Evolutionary conservation across 2,113 vertebrate species (phyloP).

Genomic region (Verasper variegatus): DNA sequence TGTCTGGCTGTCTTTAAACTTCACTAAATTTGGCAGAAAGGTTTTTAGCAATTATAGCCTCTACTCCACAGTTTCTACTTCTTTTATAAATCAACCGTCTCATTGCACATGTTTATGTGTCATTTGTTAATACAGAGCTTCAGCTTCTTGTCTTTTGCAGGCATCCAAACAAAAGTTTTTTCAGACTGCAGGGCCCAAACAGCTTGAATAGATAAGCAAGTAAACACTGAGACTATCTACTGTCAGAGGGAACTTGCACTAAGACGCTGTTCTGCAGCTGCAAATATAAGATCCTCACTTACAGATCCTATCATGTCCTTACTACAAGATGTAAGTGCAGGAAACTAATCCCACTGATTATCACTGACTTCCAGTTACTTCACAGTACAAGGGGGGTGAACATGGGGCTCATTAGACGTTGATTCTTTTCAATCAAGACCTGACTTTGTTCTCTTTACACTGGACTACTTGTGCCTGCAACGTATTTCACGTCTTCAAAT

Average conservation of each 20-base stretch:
- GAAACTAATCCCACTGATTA: conserved; percentile 59
- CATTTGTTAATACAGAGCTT: too few relatives aligned
- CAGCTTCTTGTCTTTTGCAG: too few relatives aligned
- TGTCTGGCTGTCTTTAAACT: background rate
- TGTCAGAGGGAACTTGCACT: background rate
- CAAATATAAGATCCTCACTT: background rate
- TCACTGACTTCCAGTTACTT: background rate
- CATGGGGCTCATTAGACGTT: background rate
- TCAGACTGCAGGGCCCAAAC: background rate
- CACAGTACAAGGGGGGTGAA: background rate
- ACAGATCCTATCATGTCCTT: background rate
- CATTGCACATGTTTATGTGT: too few relatives aligned
- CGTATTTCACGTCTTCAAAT: background rate
- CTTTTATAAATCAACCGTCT: too few relatives aligned
- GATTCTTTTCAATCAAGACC: conserved; percentile 32
- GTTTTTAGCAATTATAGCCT: background rate
- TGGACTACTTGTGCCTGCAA: conserved; percentile 27
- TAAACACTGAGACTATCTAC: background rate
- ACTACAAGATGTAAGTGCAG: background rate
- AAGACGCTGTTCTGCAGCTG: background rate
- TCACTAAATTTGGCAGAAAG: background rate
- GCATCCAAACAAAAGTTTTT: background rate
- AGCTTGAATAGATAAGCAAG: too few relatives aligned
- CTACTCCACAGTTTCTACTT: background rate
- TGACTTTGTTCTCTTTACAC: conserved; percentile 49